Evolutionary conservation across 2,888 invertebrate species (phyloP), one percentile per base, ranked within the genome.

Genomic region (Epiblema foenella): DNA sequence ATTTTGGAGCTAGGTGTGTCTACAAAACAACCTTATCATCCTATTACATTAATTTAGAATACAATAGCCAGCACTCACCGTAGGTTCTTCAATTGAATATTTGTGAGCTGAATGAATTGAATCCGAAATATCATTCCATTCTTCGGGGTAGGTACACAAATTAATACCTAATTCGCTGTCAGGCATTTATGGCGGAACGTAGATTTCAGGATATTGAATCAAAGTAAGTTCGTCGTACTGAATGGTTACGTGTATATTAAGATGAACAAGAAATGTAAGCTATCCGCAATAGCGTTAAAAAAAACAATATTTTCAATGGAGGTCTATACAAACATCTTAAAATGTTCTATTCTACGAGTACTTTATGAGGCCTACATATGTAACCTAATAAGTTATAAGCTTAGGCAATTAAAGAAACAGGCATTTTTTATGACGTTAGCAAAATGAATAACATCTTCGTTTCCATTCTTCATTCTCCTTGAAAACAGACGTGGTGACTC

Each of bases 391-490:
- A 8, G 46, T 12, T 3, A 12, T 46, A 46, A n/a, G n/a, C 15
- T 12, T 15, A 46, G 5, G 51, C 17, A 0, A 17, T 18, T 9
- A 17, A 51, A 51, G 11, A 1, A 57, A 33, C n/a, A 9, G 46
- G n/a, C 49, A 33, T 33, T 18, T 17, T 29, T 39, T 54, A 39
- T 39, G 10, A 15, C 46, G 8, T 64, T 52, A 54, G 52, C 18
- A 54, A 54, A 37, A 39, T 39, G n/a, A 24, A 64, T 46, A 59
- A 24, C 58, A 70, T 60, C 54, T 70, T 46, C 65, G 46, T 60
- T 54, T 66, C 46, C 18, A 60, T 70, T 54, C 42, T 70, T 54
- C 42, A 46, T 66, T n/a, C 59, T 70, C 65, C 46, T 46, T 54
- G 33, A 46, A 18, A 29, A 17, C 57, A 52, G 58, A 33, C 39